Evolutionary conservation across 2,797 vertebrate genomes (phyloP).

Genomic region (Decapterus maruadsi): DNA sequence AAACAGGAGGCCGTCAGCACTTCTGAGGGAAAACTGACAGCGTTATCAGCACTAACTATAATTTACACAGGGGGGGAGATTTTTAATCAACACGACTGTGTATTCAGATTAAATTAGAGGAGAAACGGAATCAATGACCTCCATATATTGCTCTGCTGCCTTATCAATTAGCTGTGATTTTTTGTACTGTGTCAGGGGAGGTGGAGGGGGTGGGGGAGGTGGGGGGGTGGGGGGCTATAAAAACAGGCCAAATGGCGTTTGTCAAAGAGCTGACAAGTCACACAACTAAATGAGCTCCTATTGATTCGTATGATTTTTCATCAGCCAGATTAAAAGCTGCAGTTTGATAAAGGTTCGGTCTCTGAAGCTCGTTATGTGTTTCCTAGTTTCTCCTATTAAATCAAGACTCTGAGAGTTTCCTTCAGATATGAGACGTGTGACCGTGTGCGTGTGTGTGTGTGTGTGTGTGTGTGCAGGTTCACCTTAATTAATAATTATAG

Average conservation of each 20-base stretch:
- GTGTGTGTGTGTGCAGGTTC: not conserved
- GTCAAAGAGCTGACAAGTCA: constrained; percentile 78
- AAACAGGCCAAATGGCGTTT: constrained; percentile 68
- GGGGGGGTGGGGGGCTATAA: constrained; percentile 12
- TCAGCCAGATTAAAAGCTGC: constrained; percentile 79
- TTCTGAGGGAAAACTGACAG: constrained; percentile 65
- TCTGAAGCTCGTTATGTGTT: constrained; percentile 27
- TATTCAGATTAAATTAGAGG: constrained; percentile 76
- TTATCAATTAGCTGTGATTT: constrained; percentile 78
- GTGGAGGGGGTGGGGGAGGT: too few species aligned
- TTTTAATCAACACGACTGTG: constrained; percentile 72
- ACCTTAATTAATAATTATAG: not conserved
- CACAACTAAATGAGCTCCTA: constrained; percentile 77
- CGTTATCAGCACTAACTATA: constrained; percentile 63
- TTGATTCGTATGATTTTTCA: constrained; percentile 79
- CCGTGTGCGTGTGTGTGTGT: not conserved
- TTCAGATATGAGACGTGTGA: not conserved
- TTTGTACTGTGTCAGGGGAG: constrained; percentile 63
- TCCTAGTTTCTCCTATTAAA: constrained; percentile 50
- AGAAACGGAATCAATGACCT: constrained; percentile 73
- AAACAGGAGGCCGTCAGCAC: constrained; percentile 65
- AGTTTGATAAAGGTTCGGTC: constrained; percentile 57
- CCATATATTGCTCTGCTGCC: constrained; percentile 66
- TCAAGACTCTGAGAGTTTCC: constrained; percentile 41
- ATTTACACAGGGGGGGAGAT: constrained; percentile 49